Evolutionary conservation across 2,797 vertebrate species (phyloP).

Genomic region (Hypotaenidia philippensis): DNA sequence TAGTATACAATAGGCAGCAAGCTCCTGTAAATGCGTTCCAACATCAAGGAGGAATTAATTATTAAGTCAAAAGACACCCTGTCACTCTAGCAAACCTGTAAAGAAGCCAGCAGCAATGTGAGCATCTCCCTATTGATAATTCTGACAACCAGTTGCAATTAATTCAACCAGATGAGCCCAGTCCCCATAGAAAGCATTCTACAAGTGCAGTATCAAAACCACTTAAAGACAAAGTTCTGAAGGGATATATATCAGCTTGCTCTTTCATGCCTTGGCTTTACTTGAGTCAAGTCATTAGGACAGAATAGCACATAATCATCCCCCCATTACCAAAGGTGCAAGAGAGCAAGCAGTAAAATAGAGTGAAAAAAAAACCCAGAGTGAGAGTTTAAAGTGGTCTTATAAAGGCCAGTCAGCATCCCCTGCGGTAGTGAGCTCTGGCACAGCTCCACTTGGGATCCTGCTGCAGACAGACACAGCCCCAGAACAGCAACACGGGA

Average conservation of each 20-base stretch:
- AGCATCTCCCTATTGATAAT: neutral
- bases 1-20: neutral
- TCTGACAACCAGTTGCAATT: neutral
- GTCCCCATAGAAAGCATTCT: neutral
- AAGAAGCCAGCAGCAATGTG: neutral
- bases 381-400: neutral
- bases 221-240: neutral
- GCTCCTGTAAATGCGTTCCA: neutral
- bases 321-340: fast-evolving
- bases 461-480: neutral
- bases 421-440: neutral
- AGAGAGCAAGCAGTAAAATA: neutral
- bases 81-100: neutral
- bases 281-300: neutral
- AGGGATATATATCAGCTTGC: fast-evolving
- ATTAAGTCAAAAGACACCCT: neutral
- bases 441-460: neutral
- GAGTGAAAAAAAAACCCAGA: neutral
- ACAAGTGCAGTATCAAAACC: neutral
- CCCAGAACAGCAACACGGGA: fast-evolving
- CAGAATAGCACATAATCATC: neutral
- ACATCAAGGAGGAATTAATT: neutral
- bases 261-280: fast-evolving
- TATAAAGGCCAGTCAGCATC: neutral
- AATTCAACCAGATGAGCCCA: neutral